phyloP scores from a whole-genome alignment of 2,888 invertebrate genomes.

The Trachelus tabidus region DNA sequence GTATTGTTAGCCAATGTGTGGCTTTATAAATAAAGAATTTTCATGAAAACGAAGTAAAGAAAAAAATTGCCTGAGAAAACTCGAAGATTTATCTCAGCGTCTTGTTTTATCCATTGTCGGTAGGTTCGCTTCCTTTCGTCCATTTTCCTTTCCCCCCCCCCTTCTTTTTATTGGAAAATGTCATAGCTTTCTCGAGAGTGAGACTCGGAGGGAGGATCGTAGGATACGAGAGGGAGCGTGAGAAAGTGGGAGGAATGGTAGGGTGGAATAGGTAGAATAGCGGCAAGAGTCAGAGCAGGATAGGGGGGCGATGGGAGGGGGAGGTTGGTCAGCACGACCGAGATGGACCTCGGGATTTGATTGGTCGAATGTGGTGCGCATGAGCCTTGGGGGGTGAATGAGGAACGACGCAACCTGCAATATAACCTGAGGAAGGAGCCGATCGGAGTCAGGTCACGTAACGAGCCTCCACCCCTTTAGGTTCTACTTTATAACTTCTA shows the following conservation, averaged over 20 bases:
- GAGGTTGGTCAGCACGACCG: slow-evolving; percentile 61
- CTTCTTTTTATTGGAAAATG: not conserved
- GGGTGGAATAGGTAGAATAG: not conserved
- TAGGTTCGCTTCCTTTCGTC: not conserved
- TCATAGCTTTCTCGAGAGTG: not conserved
- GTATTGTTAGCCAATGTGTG: not conserved
- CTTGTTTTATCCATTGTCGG: not conserved
- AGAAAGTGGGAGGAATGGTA: not conserved
- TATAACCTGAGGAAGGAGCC: slow-evolving; percentile 65
- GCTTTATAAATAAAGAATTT: not conserved
- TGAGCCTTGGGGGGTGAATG: slow-evolving; percentile 60
- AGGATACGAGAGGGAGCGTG: not conserved
- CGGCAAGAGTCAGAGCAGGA: not conserved
- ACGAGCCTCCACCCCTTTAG: slow-evolving; percentile 64
- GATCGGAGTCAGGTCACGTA: slow-evolving; percentile 67
- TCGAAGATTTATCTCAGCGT: not conserved
- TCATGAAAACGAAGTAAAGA: not conserved
- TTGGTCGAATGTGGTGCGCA: slow-evolving; percentile 66
- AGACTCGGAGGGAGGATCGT: not conserved
- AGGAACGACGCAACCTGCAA: slow-evolving; percentile 65
- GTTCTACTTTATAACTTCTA: slow-evolving; percentile 67
- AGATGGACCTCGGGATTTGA: slow-evolving; percentile 65
- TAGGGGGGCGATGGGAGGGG: slow-evolving; percentile 35
- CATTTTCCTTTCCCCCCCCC: not conserved
- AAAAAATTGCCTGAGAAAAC: not conserved